Conservation (phyloP, 2,888 invertebrate species). For the Plebejus anna region DNA sequence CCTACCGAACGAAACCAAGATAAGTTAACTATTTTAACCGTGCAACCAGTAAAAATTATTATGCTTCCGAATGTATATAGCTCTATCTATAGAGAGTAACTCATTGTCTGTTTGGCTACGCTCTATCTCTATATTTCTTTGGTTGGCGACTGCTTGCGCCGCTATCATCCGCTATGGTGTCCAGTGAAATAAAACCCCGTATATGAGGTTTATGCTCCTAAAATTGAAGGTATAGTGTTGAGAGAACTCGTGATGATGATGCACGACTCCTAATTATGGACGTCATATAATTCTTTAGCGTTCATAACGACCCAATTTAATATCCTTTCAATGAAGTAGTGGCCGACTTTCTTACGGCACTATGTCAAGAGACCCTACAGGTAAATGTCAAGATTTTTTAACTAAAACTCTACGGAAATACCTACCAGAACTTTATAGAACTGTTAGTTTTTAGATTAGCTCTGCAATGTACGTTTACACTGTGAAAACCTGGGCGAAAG, state of each 20-base stretch:
- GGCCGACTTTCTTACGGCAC: background rate
- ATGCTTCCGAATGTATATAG: too few relatives aligned
- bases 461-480: background rate
- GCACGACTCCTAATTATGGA: background rate
- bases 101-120: too few relatives aligned
- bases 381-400: constrained; percentile 7
- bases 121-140: too few relatives aligned
- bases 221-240: background rate
- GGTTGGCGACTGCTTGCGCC: too few relatives aligned
- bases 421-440: background rate
- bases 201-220: too few relatives aligned
- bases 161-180: too few relatives aligned
- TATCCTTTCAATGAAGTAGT: constrained; percentile 9
- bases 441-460: background rate
- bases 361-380: constrained; percentile 4
- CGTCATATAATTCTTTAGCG: background rate
- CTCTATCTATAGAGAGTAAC: too few relatives aligned
- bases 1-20: too few relatives aligned
- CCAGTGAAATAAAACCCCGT: too few relatives aligned
- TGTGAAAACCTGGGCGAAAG: too few relatives aligned
- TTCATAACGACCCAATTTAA: constrained; percentile 5
- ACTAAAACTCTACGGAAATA: background rate
- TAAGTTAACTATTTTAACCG: too few relatives aligned
- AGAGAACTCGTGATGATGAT: background rate
- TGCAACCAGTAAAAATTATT: too few relatives aligned